Conservation (phyloP, 2,888 invertebrate genomes). For the Campoplex capitator region DNA sequence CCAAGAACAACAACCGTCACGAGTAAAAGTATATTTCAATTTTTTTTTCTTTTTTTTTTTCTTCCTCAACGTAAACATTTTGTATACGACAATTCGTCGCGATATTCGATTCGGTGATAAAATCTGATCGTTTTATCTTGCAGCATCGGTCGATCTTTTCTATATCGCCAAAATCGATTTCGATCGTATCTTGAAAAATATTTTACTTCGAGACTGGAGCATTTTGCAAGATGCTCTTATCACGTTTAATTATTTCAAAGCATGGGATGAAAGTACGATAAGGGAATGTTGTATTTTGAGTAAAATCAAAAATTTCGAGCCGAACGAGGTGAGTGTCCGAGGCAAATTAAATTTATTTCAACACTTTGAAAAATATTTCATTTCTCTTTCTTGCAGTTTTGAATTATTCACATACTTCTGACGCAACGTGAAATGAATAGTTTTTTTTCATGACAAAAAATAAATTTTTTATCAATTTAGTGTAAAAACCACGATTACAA, state of each 20-base stretch:
- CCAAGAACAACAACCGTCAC: slow-evolving; percentile 88
- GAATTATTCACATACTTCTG: too few relatives aligned
- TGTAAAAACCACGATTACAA: neutral
- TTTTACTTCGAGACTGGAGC: slow-evolving; percentile 88
- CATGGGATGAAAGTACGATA: slow-evolving; percentile 86
- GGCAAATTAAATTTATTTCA: neutral
- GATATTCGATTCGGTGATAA: neutral
- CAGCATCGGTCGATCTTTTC: slow-evolving; percentile 88
- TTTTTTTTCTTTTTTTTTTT: slow-evolving; percentile 8
- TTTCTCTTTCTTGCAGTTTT: too few relatives aligned
- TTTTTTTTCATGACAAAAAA: neutral
- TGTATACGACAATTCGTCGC: slow-evolving; percentile 15
- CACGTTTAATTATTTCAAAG: slow-evolving; percentile 88
- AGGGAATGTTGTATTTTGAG: slow-evolving; percentile 89
- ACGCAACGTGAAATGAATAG: too few relatives aligned
- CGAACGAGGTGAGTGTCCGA: slow-evolving; percentile 85
- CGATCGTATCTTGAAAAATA: slow-evolving; percentile 86
- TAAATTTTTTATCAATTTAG: neutral
- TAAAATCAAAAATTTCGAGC: slow-evolving; percentile 86
- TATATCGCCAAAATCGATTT: slow-evolving; percentile 88
- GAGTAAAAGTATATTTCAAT: slow-evolving; percentile 81
- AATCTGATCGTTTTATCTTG: slow-evolving; percentile 56
- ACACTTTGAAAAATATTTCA: too few relatives aligned
- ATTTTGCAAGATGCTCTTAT: slow-evolving; percentile 87
- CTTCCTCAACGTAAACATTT: slow-evolving; percentile 14